phyloP scores from a whole-genome alignment of 2,888 invertebrate genomes.

The Leptopilina syphax region DNA sequence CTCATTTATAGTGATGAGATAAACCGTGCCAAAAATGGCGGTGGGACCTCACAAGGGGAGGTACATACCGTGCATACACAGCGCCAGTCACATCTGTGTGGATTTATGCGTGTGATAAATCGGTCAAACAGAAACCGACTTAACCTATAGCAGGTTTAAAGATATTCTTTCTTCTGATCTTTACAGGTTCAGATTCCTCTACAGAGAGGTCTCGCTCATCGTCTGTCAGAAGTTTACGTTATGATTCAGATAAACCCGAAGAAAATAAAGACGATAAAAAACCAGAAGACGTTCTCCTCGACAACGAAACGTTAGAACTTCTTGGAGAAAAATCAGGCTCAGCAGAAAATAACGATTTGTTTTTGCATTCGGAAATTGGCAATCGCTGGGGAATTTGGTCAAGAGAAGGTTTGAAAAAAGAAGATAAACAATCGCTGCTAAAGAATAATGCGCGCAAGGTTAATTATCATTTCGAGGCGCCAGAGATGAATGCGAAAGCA shows the following conservation, averaged over 20 bases:
- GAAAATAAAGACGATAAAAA: background rate
- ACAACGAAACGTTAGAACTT: conserved; percentile 9
- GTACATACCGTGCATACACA: background rate
- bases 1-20: background rate
- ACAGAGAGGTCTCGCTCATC: background rate
- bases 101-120: background rate
- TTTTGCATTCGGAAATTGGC: conserved; percentile 48
- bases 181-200: background rate
- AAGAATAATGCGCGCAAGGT: conserved; percentile 52
- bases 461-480: conserved; percentile 51
- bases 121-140: background rate
- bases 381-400: conserved; percentile 50
- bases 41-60: background rate
- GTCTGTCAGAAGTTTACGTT: too few relatives aligned
- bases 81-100: background rate
- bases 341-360: conserved; percentile 43
- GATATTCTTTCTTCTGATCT: background rate
- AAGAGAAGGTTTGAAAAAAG: conserved; percentile 50
- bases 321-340: conserved; percentile 1
- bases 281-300: background rate
- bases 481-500: conserved; percentile 51
- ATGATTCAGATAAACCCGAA: too few relatives aligned
- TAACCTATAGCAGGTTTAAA: background rate
- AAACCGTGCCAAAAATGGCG: background rate
- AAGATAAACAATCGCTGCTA: conserved; percentile 46